These are phyloP conservation scores for Oryzaephilus surinamensis DNA, from an alignment of 1,140 invertebrate genomes.

Conservation along the genomic window DNA sequence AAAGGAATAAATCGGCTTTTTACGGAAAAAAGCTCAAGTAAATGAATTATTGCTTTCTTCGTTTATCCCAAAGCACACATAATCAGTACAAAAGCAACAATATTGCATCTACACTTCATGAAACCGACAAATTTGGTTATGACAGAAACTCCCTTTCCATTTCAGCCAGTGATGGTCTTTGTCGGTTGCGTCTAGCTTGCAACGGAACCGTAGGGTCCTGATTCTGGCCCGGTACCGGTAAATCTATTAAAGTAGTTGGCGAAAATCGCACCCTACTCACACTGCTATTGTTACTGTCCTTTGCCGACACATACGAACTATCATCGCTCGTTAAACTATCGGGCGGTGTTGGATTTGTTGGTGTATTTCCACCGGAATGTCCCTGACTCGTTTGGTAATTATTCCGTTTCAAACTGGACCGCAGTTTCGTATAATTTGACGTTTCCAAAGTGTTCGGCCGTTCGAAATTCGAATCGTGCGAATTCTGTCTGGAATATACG, in stretches of 20 bases:
- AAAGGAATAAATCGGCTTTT: too few species aligned
- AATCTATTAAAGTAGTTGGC: conserved; percentile 48
- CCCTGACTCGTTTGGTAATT: conserved; percentile 49
- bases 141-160: conserved; percentile 47
- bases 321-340: conserved; percentile 76
- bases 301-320: conserved; percentile 72
- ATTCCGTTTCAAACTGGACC: conserved; percentile 65
- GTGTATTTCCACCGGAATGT: conserved; percentile 55
- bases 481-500: conserved; percentile 46
- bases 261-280: conserved; percentile 70
- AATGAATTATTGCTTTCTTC: too few species aligned
- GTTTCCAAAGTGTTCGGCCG: conserved; percentile 61
- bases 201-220: conserved; percentile 54
- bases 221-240: conserved; percentile 47
- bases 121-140: conserved; percentile 32
- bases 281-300: conserved; percentile 52
- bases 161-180: conserved; percentile 44
- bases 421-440: conserved; percentile 47
- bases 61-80: conserved; percentile 3
- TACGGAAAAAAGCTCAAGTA: too few species aligned
- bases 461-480: conserved; percentile 47
- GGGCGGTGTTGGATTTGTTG: conserved; percentile 74
- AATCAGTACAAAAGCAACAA: conserved; percentile 7
- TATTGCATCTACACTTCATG: conserved; percentile 1
- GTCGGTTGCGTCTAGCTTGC: conserved; percentile 39